A percentile compares a stretch with the other conserved stretches of the same genome.
Conservation (phyloP, 2,113 vertebrate genomes). For the Muscicapa adusta region DNA sequence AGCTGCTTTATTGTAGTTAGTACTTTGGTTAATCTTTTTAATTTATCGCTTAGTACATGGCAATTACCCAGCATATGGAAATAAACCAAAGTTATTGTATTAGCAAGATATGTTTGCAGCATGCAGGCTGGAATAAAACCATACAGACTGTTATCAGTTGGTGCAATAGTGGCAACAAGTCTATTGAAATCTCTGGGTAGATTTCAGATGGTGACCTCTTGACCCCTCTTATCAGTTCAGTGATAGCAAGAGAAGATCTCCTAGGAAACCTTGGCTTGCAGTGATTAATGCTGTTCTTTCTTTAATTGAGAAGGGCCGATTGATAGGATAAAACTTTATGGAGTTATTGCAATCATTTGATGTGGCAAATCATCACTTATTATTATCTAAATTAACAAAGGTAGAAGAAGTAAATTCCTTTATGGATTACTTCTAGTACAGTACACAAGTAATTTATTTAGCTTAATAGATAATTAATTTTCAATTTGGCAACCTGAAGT, state of each 20-base stretch:
- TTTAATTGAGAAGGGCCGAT: slow-evolving; percentile 46
- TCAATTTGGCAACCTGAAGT: neutral
- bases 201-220: slow-evolving; percentile 26
- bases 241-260: slow-evolving; percentile 7
- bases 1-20: slow-evolving; percentile 61
- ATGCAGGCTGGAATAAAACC: neutral
- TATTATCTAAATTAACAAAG: slow-evolving; percentile 59
- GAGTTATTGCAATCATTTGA: slow-evolving; percentile 56
- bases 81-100: slow-evolving; percentile 41
- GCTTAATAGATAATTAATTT: neutral
- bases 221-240: neutral
- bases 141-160: neutral
- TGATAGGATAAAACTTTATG: slow-evolving; percentile 50
- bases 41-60: slow-evolving; percentile 66
- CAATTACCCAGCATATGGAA: slow-evolving; percentile 57
- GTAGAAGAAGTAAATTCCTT: slow-evolving; percentile 40
- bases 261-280: neutral
- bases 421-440: slow-evolving; percentile 29
- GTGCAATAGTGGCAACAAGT: neutral
- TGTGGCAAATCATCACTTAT: slow-evolving; percentile 49
- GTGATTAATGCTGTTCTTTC: slow-evolving; percentile 54
- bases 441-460: slow-evolving; percentile 6
- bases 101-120: slow-evolving; percentile 21
- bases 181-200: neutral
- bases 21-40: slow-evolving; percentile 69